Base-by-base conservation (phyloP, 2,888 invertebrate species). In the Hedya salicella region DNA sequence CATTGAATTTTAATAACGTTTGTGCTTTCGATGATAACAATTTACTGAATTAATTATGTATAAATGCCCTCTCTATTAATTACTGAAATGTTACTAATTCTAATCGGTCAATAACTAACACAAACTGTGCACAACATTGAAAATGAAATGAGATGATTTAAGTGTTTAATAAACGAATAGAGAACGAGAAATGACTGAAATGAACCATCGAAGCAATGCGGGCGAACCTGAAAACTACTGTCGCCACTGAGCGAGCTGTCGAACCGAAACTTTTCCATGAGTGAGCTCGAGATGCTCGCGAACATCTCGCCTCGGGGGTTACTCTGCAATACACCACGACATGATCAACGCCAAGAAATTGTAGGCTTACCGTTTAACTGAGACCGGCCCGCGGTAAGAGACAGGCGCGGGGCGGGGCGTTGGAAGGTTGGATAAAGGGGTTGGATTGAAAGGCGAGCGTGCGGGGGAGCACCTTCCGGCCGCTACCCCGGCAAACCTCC, bases 291-390 rank as follows among this genome's bases (percentile, higher is more conserved):
- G 78, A 96, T 95, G 91, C 96, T 96, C 77, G 96, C 96, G 86
- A 95, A 96, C 93, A 95, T 96, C 93, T 96, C 96, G 79, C 96
- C 96, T 80, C 95, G 94, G 78, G 95, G 94, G 85, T 95, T 95
- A 88, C 93, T 94, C 95, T 95, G 94, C 82, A 93, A 93, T 85
- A 86, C 85, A 91, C 82, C 85, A 84, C 78, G 76, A 79, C 72
- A 66, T 71, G 69, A 77, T 61, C 68, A 69, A 67, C 53, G 48
- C 64, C 46, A 62, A 61, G 32, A 69, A 36, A 62, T 63, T 62
- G n/a, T n/a, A n/a, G n/a, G n/a, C n/a, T n/a, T n/a, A n/a, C n/a
- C n/a, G n/a, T n/a, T n/a, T n/a, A n/a, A n/a, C n/a, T n/a, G n/a
- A n/a, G n/a, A n/a, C n/a, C n/a, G n/a, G n/a, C n/a, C n/a, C n/a